These are phyloP conservation scores for Mormyrus lacerda DNA, from an alignment of 2,113 vertebrate species.

Conservation along the genomic window DNA sequence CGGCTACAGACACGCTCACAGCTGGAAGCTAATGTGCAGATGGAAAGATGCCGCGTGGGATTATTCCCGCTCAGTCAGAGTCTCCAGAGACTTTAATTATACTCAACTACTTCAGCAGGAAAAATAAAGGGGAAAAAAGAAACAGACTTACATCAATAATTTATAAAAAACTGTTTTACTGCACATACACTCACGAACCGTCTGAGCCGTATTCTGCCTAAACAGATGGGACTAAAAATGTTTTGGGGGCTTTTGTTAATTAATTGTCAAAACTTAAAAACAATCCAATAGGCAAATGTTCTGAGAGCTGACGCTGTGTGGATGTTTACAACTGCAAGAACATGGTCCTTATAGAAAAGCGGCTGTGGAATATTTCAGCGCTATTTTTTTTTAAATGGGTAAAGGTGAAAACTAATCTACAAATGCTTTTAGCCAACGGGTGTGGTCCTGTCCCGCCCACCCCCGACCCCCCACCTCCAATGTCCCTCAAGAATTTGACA, in stretches of 20 bases:
- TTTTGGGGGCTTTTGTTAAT: constrained; percentile 46
- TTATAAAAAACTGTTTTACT: constrained; percentile 21
- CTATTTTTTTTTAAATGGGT: background rate
- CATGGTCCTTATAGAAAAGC: background rate
- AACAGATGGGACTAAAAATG: constrained; percentile 35
- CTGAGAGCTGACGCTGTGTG: constrained; percentile 43
- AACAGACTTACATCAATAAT: constrained; percentile 36
- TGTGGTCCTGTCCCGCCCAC: background rate
- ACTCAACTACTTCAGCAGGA: constrained; percentile 36
- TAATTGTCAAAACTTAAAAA: constrained; percentile 55
- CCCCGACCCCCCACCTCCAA: background rate
- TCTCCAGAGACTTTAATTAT: constrained; percentile 55
- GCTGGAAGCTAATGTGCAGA: constrained; percentile 65
- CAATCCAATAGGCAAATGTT: constrained; percentile 40
- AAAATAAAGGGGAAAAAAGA: constrained; percentile 24
- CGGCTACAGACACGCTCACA: constrained; percentile 47
- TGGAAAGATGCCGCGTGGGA: constrained; percentile 66
- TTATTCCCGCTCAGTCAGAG: constrained; percentile 62
- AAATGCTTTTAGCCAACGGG: background rate
- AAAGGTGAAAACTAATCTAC: background rate
- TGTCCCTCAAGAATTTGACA: background rate
- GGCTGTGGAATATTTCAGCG: background rate
- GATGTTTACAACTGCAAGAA: background rate
- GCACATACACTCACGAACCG: constrained; percentile 26
- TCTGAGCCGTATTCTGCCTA: constrained; percentile 23